These are phyloP conservation scores for Dryobates pubescens DNA, from an alignment of 2,797 vertebrate species.

Conservation along the genomic window DNA sequence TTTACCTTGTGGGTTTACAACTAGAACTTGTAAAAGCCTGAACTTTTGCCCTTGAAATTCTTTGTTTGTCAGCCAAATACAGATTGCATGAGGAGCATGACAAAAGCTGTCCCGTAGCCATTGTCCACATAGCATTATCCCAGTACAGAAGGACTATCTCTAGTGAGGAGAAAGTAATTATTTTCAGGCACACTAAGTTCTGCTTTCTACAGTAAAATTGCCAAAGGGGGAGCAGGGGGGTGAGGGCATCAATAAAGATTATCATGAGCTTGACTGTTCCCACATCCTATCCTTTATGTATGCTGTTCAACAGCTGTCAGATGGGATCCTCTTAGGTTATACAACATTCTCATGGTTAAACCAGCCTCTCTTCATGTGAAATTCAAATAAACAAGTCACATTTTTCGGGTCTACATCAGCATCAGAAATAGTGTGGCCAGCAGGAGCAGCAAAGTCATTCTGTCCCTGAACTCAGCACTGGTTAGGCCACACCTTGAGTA, in stretches of 20 bases:
- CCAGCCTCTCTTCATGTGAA: not conserved
- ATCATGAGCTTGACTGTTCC: constrained; percentile 15
- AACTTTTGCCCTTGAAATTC: constrained; percentile 59
- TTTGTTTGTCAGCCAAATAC: constrained; percentile 63
- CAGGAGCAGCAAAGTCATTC: no score
- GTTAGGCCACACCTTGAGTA: no score
- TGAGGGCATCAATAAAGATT: not conserved
- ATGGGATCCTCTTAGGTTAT: not conserved
- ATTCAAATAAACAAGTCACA: not conserved
- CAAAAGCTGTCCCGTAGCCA: constrained; percentile 24
- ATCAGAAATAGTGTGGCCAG: not conserved
- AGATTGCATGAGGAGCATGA: constrained; percentile 39
- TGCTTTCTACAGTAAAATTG: constrained; percentile 49
- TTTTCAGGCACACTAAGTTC: constrained; percentile 21
- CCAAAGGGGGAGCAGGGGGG: not conserved
- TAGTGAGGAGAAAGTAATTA: constrained; percentile 39
- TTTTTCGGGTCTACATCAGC: constrained; percentile 4
- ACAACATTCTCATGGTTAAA: not conserved
- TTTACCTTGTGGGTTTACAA: constrained; percentile 44
- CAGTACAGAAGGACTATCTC: constrained; percentile 8
- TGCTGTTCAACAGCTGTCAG: not conserved
- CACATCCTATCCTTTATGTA: not conserved
- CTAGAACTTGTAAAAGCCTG: constrained; percentile 41
- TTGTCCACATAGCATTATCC: constrained; percentile 36
- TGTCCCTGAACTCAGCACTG: no score